A percentile compares a stretch with the other conserved stretches of the same genome.
These are phyloP conservation scores for Narcine bancroftii DNA, from an alignment of 2,113 vertebrate genomes.

Conservation along the genomic window DNA sequence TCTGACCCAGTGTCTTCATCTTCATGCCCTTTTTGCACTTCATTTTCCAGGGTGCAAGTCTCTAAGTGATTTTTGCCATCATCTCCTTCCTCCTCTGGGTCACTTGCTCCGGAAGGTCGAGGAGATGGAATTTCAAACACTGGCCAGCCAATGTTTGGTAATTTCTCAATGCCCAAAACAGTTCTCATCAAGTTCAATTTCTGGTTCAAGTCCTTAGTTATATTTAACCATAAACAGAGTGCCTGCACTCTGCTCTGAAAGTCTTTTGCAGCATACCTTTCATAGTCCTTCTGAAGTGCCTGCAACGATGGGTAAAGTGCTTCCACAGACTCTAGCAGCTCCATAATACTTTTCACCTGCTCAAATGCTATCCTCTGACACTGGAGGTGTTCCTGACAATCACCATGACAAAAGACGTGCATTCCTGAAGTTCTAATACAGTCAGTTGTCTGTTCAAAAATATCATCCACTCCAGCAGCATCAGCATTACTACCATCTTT, in stretches of 20 bases:
- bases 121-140: slow-evolving; percentile 97
- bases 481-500: slow-evolving; percentile 41
- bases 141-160: slow-evolving; percentile 93
- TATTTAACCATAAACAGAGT: slow-evolving; percentile 95
- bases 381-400: slow-evolving; percentile 78
- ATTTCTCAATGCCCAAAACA: slow-evolving; percentile 84
- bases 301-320: slow-evolving; percentile 93
- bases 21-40: slow-evolving; percentile 57
- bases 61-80: slow-evolving; percentile 57
- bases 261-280: slow-evolving; percentile 87
- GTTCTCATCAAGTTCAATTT: slow-evolving; percentile 96
- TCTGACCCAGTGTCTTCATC: slow-evolving; percentile 42
- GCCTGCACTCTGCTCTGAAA: slow-evolving; percentile 98
- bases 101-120: slow-evolving; percentile 67
- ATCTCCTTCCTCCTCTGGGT: slow-evolving; percentile 62
- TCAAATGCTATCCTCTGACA: slow-evolving; percentile 84
- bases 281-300: slow-evolving; percentile 90
- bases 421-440: slow-evolving; percentile 45
- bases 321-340: slow-evolving; percentile 88
- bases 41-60: slow-evolving; percentile 71
- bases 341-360: slow-evolving; percentile 93
- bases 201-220: slow-evolving; percentile 97
- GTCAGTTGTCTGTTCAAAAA: slow-evolving; percentile 54
- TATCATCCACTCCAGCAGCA: slow-evolving; percentile 54
- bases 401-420: slow-evolving; percentile 56